Evolutionary conservation across 2,797 vertebrate genomes (phyloP), one percentile per base, ranked within the genome.

Genomic region (Rhinella marina): DNA sequence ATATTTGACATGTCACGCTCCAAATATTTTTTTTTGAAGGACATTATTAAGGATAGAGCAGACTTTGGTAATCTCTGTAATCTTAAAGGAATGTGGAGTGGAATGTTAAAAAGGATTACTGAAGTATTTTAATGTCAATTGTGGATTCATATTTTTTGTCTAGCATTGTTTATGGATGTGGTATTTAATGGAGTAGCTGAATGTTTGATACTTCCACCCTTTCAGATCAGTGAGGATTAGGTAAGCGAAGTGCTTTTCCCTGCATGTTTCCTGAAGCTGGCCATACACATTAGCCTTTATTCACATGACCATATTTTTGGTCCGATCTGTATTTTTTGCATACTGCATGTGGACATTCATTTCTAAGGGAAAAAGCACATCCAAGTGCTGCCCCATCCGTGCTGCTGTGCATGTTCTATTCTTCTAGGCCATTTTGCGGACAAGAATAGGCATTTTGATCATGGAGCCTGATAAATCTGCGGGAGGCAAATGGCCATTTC

Each of bases 71-170:
- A 72, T 77, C 79, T 56, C 61, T 82, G 59, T 87, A 87, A 88
- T 88, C 81, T 70, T 54, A 19, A 21, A 50, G 87, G 82, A 88
- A 88, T 88, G 87, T 32, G 61, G 23, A 70, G 82, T 27, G 82
- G 81, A 88, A 84, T 78, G 73, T 88, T 68, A 78, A 87, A 83
- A 87, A n/a, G 73, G 50, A 68, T 84, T 57, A 64, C 57, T 76
- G 48, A 27, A 79, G 76, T 81, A 11, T n/a, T 77, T 83, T 78
- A 23, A 29, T 64, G 23, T 78, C 8, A 3, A 21, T 16, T 57
- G 48, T 29, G 14, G n/a, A 83, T 66, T 56, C 23, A 19, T 61
- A 41, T 48, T 72, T 81, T 77, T n/a, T 52, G 13, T 25, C 23
- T 54, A 54, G 23, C 1, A 52, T 25, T 77, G 48, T 14, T 75